phyloP scores from a whole-genome alignment of 64 coral and sea anemone genomes.

The Stichodactyla mertensii region DNA sequence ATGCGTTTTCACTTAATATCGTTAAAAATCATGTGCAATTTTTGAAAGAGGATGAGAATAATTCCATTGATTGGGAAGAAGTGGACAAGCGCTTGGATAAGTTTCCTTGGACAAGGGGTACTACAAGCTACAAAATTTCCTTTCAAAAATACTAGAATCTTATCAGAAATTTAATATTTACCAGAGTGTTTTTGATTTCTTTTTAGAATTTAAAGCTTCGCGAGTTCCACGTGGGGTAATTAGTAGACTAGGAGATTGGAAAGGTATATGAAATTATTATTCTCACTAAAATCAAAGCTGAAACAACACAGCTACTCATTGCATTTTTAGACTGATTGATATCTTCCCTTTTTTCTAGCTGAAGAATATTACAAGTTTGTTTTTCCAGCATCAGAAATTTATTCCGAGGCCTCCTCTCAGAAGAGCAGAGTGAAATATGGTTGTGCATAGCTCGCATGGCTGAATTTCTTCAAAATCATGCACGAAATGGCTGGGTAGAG shows the following conservation, averaged over 20 bases:
- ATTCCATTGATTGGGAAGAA: conserved; percentile 45
- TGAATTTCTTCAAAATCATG: conserved; percentile 58
- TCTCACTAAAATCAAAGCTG: too few relatives aligned
- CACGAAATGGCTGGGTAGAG: conserved; percentile 58
- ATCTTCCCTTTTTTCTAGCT: neutral
- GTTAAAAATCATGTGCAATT: conserved; percentile 33
- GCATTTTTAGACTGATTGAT: too few relatives aligned
- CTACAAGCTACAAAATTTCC: neutral
- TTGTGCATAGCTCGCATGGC: conserved; percentile 19
- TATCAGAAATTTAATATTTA: too few relatives aligned
- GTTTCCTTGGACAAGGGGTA: conserved; percentile 44
- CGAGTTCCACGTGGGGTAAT: conserved; percentile 36
- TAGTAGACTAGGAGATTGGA: conserved; percentile 42
- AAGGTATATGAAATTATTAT: neutral
- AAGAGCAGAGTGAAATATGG: conserved; percentile 25
- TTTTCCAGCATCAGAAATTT: conserved; percentile 36
- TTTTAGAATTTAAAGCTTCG: conserved; percentile 40
- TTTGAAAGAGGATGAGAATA: conserved; percentile 16
- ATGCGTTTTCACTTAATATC: conserved; percentile 56
- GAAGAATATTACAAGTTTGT: conserved; percentile 48
- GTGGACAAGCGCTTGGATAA: conserved; percentile 45
- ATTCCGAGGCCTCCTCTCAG: conserved; percentile 15
- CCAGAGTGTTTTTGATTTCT: too few relatives aligned
- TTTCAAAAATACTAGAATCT: too few relatives aligned
- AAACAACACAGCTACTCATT: too few relatives aligned